Evolutionary conservation across 2,888 invertebrate species (phyloP).

Genomic region (Drosophila nigricruria): DNA sequence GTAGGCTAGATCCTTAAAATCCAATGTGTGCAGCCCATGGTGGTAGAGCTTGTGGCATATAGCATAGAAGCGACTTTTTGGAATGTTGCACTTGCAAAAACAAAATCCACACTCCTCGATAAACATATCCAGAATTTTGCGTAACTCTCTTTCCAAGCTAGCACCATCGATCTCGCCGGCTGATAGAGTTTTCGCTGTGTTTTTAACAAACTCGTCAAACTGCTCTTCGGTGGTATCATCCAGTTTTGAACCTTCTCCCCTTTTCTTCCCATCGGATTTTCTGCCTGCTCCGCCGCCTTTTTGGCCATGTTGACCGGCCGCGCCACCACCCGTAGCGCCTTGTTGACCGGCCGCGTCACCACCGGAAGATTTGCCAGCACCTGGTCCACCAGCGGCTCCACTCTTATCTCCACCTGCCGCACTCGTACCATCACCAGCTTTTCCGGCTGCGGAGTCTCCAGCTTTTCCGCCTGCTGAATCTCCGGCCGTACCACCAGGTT

Average conservation of each 20-base stretch:
- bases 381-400: neutral
- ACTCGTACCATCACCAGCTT: neutral
- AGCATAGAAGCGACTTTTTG: constrained; percentile 76
- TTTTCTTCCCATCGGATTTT: neutral
- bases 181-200: constrained; percentile 62
- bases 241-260: constrained; percentile 5
- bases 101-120: constrained; percentile 78
- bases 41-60: constrained; percentile 82
- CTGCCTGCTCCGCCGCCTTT: neutral
- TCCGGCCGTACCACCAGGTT: constrained; percentile 4
- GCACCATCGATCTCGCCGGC: constrained; percentile 68
- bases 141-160: constrained; percentile 76
- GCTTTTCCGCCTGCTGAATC: constrained; percentile 7
- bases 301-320: neutral
- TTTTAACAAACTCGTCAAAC: constrained; percentile 67
- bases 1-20: constrained; percentile 78
- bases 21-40: constrained; percentile 73
- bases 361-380: no score
- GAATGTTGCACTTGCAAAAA: constrained; percentile 77
- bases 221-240: constrained; percentile 53
- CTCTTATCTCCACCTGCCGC: neutral
- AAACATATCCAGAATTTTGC: constrained; percentile 77
- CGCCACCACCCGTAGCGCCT: neutral
- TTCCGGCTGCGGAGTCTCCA: neutral
- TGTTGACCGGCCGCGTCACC: neutral